Conservation (phyloP, 2,797 vertebrate species). For the Coendou prehensilis region DNA sequence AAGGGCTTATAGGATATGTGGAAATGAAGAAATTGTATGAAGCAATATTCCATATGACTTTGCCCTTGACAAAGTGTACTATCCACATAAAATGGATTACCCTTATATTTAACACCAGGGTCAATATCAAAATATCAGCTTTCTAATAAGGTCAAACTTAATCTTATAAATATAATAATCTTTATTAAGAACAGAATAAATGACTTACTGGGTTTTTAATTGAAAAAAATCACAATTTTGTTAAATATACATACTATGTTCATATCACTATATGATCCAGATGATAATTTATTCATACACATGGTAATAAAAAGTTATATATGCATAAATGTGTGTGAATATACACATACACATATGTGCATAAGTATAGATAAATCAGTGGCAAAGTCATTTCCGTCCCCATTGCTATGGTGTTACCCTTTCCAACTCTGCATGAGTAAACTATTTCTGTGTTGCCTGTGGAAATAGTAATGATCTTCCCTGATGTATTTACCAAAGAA, state of each 20-base stretch:
- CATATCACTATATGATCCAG: conserved; percentile 36
- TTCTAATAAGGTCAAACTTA: conserved; percentile 48
- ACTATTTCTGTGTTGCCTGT: not conserved
- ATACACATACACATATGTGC: not conserved
- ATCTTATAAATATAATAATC: not conserved
- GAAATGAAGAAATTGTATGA: not conserved
- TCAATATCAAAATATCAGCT: conserved; percentile 43
- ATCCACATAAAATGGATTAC: conserved; percentile 3
- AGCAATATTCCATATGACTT: not conserved
- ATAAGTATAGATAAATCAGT: not conserved
- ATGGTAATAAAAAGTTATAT: conserved; percentile 15
- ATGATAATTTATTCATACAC: conserved; percentile 34
- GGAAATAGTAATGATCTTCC: not conserved
- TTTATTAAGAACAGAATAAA: conserved; percentile 49
- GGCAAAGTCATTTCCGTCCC: not conserved
- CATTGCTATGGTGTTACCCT: not conserved
- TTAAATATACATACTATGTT: conserved; percentile 5
- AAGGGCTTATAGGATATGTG: not conserved
- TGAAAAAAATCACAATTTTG: conserved; percentile 9
- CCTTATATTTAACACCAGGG: not conserved
- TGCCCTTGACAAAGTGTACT: not conserved
- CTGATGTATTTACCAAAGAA: not conserved
- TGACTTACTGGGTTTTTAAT: not conserved
- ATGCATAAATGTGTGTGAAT: not conserved
- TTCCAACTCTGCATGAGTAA: not conserved